phyloP scores from a whole-genome alignment of 2,888 invertebrate genomes.

The Tubulanus polymorphus region DNA sequence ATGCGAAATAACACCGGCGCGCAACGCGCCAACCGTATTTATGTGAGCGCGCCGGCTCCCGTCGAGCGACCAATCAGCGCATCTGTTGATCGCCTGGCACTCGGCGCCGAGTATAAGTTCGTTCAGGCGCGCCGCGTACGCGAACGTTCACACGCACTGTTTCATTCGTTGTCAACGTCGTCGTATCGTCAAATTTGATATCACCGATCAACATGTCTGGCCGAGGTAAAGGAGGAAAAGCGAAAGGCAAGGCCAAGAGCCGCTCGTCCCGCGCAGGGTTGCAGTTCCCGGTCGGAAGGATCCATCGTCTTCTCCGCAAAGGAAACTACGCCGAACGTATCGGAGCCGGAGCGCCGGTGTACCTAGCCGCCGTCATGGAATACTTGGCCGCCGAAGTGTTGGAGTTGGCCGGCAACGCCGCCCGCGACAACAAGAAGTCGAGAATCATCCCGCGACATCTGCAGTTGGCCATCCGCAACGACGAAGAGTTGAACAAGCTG shows the following conservation, averaged over 20 bases:
- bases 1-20: no score
- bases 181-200: no score
- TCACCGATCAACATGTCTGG: slow-evolving; percentile 50
- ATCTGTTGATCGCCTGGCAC: no score
- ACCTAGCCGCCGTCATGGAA: slow-evolving; percentile 55
- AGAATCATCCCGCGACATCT: slow-evolving; percentile 73
- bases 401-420: slow-evolving; percentile 54
- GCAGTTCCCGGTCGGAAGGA: slow-evolving; percentile 54
- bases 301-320: slow-evolving; percentile 52
- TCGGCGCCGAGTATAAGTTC: no score
- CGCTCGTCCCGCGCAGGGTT: slow-evolving; percentile 51
- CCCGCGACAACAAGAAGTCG: slow-evolving; percentile 60
- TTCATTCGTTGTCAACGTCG: no score
- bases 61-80: no score
- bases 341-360: slow-evolving; percentile 54
- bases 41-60: no score
- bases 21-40: no score
- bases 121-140: no score
- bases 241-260: slow-evolving; percentile 50
- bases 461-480: slow-evolving; percentile 73
- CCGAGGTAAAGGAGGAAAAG: slow-evolving; percentile 54
- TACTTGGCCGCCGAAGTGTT: slow-evolving; percentile 62
- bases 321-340: slow-evolving; percentile 54
- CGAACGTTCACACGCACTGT: no score
- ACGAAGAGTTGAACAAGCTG: slow-evolving; percentile 74